phyloP scores from a whole-genome alignment of 2,888 invertebrate genomes.

The Nematopogon swammerdamellus region DNA sequence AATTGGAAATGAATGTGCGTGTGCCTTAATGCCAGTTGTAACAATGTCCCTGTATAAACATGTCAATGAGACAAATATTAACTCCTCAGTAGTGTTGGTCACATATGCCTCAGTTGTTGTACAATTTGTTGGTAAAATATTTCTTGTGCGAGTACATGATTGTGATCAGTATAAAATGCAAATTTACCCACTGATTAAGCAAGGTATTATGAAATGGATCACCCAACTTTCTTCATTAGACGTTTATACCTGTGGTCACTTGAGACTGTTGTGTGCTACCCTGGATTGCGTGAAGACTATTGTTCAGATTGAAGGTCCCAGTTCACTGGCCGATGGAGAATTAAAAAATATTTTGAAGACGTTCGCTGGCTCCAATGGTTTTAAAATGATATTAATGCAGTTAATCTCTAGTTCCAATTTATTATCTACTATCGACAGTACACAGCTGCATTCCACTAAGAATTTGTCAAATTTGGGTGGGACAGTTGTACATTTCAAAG shows the following conservation, averaged over 20 bases:
- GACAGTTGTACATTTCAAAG: slow-evolving; percentile 26
- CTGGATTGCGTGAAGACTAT: slow-evolving; percentile 36
- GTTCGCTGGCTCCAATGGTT: slow-evolving; percentile 41
- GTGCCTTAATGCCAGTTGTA: slow-evolving; percentile 51
- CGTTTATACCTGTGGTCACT: slow-evolving; percentile 41
- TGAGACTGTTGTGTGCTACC: slow-evolving; percentile 31
- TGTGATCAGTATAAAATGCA: too few relatives aligned
- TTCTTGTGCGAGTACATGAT: too few relatives aligned
- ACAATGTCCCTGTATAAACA: slow-evolving; percentile 57
- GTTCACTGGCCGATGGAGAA: slow-evolving; percentile 20
- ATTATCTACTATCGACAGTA: slow-evolving; percentile 31
- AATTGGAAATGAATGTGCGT: slow-evolving; percentile 39
- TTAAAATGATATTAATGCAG: slow-evolving; percentile 34
- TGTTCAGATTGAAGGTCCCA: slow-evolving; percentile 24
- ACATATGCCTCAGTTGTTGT: slow-evolving; percentile 57
- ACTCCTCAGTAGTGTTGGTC: slow-evolving; percentile 46
- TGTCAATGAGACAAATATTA: slow-evolving; percentile 52
- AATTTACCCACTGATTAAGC: slow-evolving; percentile 34
- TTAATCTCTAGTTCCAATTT: slow-evolving; percentile 36
- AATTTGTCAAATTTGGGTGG: slow-evolving; percentile 34
- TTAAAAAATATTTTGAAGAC: slow-evolving; percentile 13
- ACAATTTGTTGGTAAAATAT: slow-evolving; percentile 35
- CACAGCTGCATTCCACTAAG: slow-evolving; percentile 26
- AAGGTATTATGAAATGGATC: slow-evolving; percentile 48
- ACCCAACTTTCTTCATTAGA: slow-evolving; percentile 33